These are phyloP conservation scores for Drosophila mimetica DNA, from an alignment of 2,888 invertebrate genomes.

Conservation along the genomic window DNA sequence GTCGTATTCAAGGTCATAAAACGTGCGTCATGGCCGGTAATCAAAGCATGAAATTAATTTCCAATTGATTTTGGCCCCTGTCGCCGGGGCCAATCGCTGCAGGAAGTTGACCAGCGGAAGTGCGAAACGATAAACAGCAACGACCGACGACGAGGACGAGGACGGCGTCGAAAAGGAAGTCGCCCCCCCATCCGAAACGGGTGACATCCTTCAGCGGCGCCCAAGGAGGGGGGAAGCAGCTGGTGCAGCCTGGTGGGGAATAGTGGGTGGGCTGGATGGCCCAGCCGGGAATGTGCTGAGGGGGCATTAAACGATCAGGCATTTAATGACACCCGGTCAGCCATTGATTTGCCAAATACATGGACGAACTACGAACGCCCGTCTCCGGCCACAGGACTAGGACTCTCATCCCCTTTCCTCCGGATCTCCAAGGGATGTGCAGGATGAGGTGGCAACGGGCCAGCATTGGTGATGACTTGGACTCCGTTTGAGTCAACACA, in stretches of 20 bases:
- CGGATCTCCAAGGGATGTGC: not conserved
- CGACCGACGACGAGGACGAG: constrained; percentile 26
- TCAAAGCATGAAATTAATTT: constrained; percentile 80
- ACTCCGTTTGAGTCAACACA: constrained; percentile 66
- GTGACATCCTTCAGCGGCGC: constrained; percentile 56
- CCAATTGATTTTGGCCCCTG: constrained; percentile 77
- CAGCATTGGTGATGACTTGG: constrained; percentile 34
- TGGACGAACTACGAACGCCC: constrained; percentile 41
- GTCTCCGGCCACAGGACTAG: constrained; percentile 6
- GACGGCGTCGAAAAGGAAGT: constrained; percentile 20
- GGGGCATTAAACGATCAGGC: constrained; percentile 76
- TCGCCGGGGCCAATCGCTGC: constrained; percentile 66
- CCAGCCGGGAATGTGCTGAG: constrained; percentile 16
- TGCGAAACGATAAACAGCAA: constrained; percentile 77
- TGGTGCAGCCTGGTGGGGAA: constrained; percentile 39
- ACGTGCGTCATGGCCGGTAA: constrained; percentile 80
- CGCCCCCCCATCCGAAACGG: constrained; percentile 5
- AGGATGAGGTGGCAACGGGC: constrained; percentile 1
- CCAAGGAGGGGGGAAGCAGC: constrained; percentile 35
- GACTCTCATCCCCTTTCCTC: not conserved
- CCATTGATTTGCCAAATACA: constrained; percentile 78
- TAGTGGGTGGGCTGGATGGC: too few relatives aligned
- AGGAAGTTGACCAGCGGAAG: constrained; percentile 80
- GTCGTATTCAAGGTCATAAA: constrained; percentile 80
- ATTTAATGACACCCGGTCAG: constrained; percentile 79